Percentiles rank a stretch among this genome's conserved stretches.
Conservation (phyloP, 2,888 invertebrate species). For the Megastigmus dorsalis region DNA sequence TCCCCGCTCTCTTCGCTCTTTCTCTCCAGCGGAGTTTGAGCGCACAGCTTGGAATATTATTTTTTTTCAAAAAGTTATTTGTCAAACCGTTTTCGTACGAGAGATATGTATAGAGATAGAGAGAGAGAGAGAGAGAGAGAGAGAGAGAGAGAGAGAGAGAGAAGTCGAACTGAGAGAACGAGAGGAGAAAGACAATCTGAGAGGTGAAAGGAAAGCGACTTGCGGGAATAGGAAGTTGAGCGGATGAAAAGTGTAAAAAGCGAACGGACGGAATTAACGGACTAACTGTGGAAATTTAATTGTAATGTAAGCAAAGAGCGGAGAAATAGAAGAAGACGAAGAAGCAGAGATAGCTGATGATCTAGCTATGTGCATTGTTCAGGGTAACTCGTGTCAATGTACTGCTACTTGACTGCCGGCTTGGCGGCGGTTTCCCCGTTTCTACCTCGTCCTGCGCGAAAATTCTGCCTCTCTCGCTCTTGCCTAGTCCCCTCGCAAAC, state of each 20-base stretch:
- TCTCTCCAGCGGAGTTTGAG: no score
- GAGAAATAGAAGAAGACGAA: constrained; percentile 23
- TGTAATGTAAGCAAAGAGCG: constrained; percentile 64
- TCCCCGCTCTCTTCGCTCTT: constrained; percentile 40
- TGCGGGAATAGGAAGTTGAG: background rate
- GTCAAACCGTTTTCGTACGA: constrained; percentile 39
- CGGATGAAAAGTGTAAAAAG: constrained; percentile 23
- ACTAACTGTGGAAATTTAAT: constrained; percentile 70
- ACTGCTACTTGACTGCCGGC: constrained; percentile 64
- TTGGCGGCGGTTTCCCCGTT: constrained; percentile 51
- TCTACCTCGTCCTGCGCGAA: constrained; percentile 55
- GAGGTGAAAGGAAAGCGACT: background rate
- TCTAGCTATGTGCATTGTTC: constrained; percentile 66
- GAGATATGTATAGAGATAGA: no score
- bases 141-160: no score
- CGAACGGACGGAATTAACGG: constrained; percentile 57
- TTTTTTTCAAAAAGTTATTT: constrained; percentile 28
- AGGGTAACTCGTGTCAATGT: constrained; percentile 57
- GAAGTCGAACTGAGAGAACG: background rate
- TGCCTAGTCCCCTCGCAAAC: constrained; percentile 58
- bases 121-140: constrained; percentile 29
- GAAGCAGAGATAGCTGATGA: constrained; percentile 71
- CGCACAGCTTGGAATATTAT: constrained; percentile 56
- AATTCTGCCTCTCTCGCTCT: constrained; percentile 55
- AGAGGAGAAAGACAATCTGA: constrained; percentile 46